Conservation (phyloP, 2,113 vertebrate species). For the Zosterops japonicus region DNA sequence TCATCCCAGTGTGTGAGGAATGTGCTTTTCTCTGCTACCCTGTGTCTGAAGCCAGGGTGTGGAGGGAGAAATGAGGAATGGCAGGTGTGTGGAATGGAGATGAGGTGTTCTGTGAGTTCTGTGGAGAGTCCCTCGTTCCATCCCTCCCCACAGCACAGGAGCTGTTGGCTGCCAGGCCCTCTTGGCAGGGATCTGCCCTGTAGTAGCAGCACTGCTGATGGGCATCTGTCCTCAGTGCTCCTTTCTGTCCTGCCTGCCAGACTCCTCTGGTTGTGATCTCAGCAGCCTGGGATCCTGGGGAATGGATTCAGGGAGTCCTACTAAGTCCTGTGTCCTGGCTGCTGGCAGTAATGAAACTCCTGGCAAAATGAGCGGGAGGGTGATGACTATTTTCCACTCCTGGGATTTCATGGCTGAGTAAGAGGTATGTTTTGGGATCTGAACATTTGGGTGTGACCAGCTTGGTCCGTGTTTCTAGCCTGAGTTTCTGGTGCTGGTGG, state of each 20-base stretch:
- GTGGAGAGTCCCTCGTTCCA: background rate
- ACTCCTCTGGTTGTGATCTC: background rate
- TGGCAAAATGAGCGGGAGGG: background rate
- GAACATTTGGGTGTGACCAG: background rate
- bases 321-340: background rate
- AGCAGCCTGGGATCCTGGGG: background rate
- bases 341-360: background rate
- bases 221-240: background rate
- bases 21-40: background rate
- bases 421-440: background rate
- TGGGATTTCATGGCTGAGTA: background rate
- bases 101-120: background rate
- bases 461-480: background rate
- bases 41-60: background rate
- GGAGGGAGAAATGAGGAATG: background rate
- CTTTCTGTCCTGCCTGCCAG: background rate
- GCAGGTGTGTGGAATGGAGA: background rate
- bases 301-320: background rate
- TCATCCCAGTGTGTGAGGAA: background rate
- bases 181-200: background rate
- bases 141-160: background rate
- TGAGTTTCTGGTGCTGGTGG: rapidly evolving
- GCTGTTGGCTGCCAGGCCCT: rapidly evolving
- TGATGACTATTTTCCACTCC: background rate
- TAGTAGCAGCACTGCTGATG: background rate